These are phyloP conservation scores for Calidris pygmaea DNA, from an alignment of 2,113 vertebrate species.

Conservation along the genomic window DNA sequence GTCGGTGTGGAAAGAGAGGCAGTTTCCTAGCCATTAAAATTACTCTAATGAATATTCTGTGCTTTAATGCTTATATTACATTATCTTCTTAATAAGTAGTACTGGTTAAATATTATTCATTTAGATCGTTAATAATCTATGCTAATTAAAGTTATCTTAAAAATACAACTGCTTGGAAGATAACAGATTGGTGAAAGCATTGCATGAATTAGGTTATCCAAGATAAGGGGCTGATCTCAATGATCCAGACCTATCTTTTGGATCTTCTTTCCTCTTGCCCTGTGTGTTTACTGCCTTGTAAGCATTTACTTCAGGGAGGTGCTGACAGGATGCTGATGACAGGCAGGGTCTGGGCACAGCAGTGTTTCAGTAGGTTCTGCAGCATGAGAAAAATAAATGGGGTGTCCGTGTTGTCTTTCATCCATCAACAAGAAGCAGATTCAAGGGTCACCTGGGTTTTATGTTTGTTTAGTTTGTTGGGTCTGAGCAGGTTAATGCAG, in stretches of 20 bases:
- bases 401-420: rapidly evolving
- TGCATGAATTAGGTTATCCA: not conserved
- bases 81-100: not conserved
- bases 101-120: not conserved
- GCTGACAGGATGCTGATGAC: rapidly evolving
- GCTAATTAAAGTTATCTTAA: not conserved
- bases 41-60: not conserved
- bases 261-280: not conserved
- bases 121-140: not conserved
- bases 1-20: not conserved
- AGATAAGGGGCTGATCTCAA: not conserved
- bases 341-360: not conserved
- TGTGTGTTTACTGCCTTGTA: not conserved
- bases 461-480: not conserved
- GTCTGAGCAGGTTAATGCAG: not conserved
- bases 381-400: not conserved
- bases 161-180: not conserved
- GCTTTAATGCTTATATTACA: not conserved
- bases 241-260: not conserved
- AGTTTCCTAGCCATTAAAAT: not conserved
- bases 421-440: not conserved
- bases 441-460: not conserved
- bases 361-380: not conserved
- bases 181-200: not conserved
- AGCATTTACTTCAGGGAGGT: not conserved